phyloP scores from a whole-genome alignment of 2,113 vertebrate genomes.

The Fulmarus glacialis region DNA sequence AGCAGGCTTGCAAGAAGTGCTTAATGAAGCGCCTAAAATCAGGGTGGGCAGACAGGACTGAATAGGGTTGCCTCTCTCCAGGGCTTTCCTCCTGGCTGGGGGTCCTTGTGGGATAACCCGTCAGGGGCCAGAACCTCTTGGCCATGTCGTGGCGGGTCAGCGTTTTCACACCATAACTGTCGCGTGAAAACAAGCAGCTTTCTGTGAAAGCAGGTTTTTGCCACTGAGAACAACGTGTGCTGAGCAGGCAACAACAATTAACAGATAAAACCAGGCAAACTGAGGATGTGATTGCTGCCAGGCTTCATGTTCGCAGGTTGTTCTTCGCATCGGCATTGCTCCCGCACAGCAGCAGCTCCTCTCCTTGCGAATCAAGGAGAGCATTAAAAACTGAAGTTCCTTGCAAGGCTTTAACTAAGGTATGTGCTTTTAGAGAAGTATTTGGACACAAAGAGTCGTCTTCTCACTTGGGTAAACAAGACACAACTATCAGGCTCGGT shows the following conservation, averaged over 20 bases:
- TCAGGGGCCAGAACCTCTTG: background rate
- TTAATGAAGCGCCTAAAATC: background rate
- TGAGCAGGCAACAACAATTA: background rate
- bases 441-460: background rate
- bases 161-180: background rate
- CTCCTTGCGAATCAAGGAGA: background rate
- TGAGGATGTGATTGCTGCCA: background rate
- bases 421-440: background rate
- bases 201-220: background rate
- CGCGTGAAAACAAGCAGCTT: rapidly evolving
- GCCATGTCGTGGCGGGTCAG: rapidly evolving
- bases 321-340: rapidly evolving
- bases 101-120: background rate
- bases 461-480: conserved; percentile 15
- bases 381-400: background rate
- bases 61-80: background rate
- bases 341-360: background rate
- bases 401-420: background rate
- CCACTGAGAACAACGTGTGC: background rate
- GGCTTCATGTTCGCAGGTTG: background rate
- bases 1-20: background rate
- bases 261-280: background rate
- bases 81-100: background rate
- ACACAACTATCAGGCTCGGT: background rate
- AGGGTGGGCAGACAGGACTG: background rate